Evolutionary conservation across 2,797 vertebrate genomes (phyloP).

Genomic region (Cyprinodon diabolis): DNA sequence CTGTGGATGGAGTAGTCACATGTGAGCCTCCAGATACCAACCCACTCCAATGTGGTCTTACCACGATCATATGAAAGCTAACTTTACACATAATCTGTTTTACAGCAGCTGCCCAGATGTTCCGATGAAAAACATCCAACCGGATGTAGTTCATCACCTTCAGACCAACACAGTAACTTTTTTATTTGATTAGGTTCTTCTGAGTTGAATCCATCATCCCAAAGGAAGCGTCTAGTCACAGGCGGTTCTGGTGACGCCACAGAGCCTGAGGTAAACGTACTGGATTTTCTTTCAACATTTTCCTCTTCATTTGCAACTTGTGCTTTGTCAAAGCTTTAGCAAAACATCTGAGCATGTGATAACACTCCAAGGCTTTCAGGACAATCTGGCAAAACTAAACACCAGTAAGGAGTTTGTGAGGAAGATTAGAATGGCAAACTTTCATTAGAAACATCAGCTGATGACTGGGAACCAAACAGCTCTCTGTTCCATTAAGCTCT

Average conservation of each 20-base stretch:
- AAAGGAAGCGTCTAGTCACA: too few species aligned
- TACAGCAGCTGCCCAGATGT: not conserved
- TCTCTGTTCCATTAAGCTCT: too few species aligned
- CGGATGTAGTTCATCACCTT: not conserved
- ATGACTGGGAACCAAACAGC: too few species aligned
- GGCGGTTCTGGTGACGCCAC: not conserved
- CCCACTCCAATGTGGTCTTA: conserved; percentile 43
- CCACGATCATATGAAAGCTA: conserved; percentile 1
- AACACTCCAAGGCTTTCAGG: not conserved
- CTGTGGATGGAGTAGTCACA: conserved; percentile 58
- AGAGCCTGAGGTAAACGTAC: not conserved
- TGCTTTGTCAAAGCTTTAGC: not conserved
- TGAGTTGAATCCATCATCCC: not conserved
- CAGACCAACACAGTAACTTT: not conserved
- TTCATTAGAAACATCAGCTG: not conserved
- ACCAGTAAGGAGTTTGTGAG: not conserved
- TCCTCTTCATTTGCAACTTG: not conserved
- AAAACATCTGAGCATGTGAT: not conserved
- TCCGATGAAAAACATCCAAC: not conserved
- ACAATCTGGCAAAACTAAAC: not conserved
- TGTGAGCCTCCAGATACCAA: conserved; percentile 44
- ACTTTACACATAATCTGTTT: not conserved
- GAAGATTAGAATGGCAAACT: not conserved
- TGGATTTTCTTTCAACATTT: not conserved
- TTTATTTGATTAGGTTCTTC: not conserved